Percentiles rank a stretch among this genome's conserved stretches.
These are phyloP conservation scores for Yponomeuta evonymella DNA, from an alignment of 2,888 invertebrate species.

Conservation along the genomic window DNA sequence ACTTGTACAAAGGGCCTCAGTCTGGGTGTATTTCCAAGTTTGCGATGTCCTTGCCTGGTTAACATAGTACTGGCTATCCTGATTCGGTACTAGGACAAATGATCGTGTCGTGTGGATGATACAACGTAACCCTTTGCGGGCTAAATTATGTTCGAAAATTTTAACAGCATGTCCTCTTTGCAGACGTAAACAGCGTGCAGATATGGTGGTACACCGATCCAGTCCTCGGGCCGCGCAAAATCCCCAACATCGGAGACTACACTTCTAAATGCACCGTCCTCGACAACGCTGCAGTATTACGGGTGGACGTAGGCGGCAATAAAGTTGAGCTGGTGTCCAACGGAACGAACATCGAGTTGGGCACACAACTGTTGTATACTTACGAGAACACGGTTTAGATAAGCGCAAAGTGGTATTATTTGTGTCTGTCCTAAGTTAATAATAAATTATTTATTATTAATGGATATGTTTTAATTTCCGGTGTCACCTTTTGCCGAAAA, in stretches of 20 bases:
- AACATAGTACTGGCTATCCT: too few relatives aligned
- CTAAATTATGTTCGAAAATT: too few relatives aligned
- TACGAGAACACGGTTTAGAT: slow-evolving; percentile 44
- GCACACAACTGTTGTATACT: slow-evolving; percentile 72
- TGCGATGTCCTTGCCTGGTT: too few relatives aligned
- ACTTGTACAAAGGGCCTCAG: too few relatives aligned
- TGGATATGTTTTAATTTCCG: neutral
- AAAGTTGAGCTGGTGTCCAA: slow-evolving; percentile 60
- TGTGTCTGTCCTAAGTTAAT: slow-evolving; percentile 21
- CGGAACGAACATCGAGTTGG: slow-evolving; percentile 65
- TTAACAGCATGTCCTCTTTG: slow-evolving; percentile 29
- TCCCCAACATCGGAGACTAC: slow-evolving; percentile 82
- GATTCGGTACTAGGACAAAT: too few relatives aligned
- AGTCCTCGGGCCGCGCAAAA: slow-evolving; percentile 82
- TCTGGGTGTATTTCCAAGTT: too few relatives aligned
- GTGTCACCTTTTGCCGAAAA: too few relatives aligned
- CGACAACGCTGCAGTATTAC: slow-evolving; percentile 61
- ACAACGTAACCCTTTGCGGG: too few relatives aligned
- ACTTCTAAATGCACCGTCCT: slow-evolving; percentile 77
- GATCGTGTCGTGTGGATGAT: too few relatives aligned
- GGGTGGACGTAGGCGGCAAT: slow-evolving; percentile 63
- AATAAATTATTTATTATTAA: slow-evolving; percentile 32
- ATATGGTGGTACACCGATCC: slow-evolving; percentile 89
- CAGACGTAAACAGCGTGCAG: slow-evolving; percentile 78
- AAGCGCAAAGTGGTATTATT: slow-evolving; percentile 18